A percentile compares a stretch with the other conserved stretches of the same genome.
These are phyloP conservation scores for Cryptocephalus moraei DNA, from an alignment of 2,888 invertebrate genomes.

Conservation along the genomic window DNA sequence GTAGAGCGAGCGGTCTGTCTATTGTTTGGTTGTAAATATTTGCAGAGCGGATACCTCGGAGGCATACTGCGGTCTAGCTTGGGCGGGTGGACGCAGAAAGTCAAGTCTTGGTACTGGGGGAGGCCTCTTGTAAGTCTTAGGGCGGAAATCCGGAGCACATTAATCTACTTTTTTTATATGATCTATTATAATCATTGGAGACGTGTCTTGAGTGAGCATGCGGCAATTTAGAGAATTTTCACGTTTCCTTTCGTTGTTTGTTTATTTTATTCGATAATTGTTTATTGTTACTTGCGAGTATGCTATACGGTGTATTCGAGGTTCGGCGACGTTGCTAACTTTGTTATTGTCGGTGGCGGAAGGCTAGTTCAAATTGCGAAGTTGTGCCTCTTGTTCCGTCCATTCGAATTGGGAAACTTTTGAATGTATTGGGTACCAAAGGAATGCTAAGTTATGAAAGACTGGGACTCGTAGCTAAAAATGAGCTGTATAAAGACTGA, in stretches of 20 bases:
- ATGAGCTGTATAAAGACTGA: too few species aligned
- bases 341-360: too few species aligned
- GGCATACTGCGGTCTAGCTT: slow-evolving; percentile 82
- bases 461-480: too few species aligned
- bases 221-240: slow-evolving; percentile 11
- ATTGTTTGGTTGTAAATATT: slow-evolving; percentile 13
- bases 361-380: too few species aligned
- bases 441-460: too few species aligned
- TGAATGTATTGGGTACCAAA: too few species aligned
- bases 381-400: too few species aligned
- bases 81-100: slow-evolving; percentile 93
- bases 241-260: neutral
- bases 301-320: too few species aligned
- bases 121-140: slow-evolving; percentile 84
- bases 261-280: neutral
- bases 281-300: too few species aligned
- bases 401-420: too few species aligned
- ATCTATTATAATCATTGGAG: neutral
- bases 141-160: slow-evolving; percentile 12
- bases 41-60: slow-evolving; percentile 87
- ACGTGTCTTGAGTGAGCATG: slow-evolving; percentile 20
- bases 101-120: slow-evolving; percentile 96
- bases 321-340: too few species aligned
- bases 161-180: neutral
- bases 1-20: slow-evolving; percentile 9